Base-by-base conservation (phyloP, 2,888 invertebrate genomes). In the Anorthoa munda region DNA sequence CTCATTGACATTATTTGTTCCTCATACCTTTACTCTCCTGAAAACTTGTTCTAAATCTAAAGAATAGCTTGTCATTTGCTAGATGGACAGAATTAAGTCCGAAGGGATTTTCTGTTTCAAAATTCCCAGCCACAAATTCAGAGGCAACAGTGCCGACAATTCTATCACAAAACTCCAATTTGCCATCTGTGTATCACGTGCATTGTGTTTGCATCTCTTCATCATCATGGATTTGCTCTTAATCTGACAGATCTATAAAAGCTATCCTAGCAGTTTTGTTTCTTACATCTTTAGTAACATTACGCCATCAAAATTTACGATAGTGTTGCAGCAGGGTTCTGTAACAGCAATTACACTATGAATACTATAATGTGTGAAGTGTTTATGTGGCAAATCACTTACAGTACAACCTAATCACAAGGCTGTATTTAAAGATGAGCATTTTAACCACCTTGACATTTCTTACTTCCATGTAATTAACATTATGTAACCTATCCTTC, bases 391-490 rank as follows among this genome's bases (percentile, higher is more conserved):
- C 31, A 56, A 78, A 77, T 73, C 53, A 69, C 68, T 71, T 65
- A 50, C 53, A 66, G 66, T 69, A 50, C 45, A 73, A 67, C 73
- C 23, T 71, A 71, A 69, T 59, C 46, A 68, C 83, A 85, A 86
- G 86, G 85, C 58, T 75, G 48, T 73, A 7, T 78, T 79, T 66
- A 74, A 77, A 84, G 74, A 84, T 85, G 80, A 77, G n/a, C 65
- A 64, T 84, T 81, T 61, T 76, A 18, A 59, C 17, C 60, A 72
- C 86, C 86, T 86, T 86, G 86, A 85, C 86, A 86, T 86, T 86
- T 85, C 15, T 45, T 18, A 67, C 13, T 75, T 80, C 71, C 72
- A 65, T 66, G 48, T 85, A 71, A 83, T 83, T 65, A 74, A 26
- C 18, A 48, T 84, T 86, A 85, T 70, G 81, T 79, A 82, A 85